Evolutionary conservation across 2,797 vertebrate genomes (phyloP), one percentile per base, ranked within the genome.

Genomic region (Cyclopterus lumpus): DNA sequence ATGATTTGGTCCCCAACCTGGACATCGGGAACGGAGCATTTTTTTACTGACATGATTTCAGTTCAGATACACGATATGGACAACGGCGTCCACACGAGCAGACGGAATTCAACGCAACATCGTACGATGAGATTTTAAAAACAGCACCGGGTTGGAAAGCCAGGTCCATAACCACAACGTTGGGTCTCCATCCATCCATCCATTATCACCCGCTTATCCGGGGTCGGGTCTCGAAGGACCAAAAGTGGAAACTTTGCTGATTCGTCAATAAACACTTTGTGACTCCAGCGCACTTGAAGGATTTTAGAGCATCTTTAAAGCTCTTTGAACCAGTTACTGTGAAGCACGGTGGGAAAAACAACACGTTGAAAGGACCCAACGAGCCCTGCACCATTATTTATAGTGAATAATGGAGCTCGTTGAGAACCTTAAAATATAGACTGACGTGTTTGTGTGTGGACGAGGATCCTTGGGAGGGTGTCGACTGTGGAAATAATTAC

Each of bases 1-100:
- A 99, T 99, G 93, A 99, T 99, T 91, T 99, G 98, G 94, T 99
- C 98, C 68, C 98, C 98, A 61, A 99, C 97, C 98, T 99, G 94
- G 79, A 90, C 1, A 72, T 20, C 16, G 72, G 22, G 32, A 53
- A 89, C 83, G 46, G 42, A 74, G 12, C n/a, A n/a, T n/a, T n/a
- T n/a, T n/a, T n/a, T n/a, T n/a, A 46, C 18, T 2, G 16, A 46
- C 5, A 6, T 44, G 42, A 15, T 6, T 16, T 44, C 18, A 16
- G 5, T 15, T 44, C 16, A 2, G 15, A 44, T 44, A n/a, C n/a
- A n/a, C n/a, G n/a, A n/a, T 44, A 18, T 40, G 38, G 38, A 40
- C 40, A 40, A 14, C 3, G 8, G 10, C 4, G 38, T 40, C 10
- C 10, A 2, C 36, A 38, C 30, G 30, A 30, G 6, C 30, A 6